Percentiles rank a stretch among this genome's conserved stretches.
Conservation (phyloP, 2,888 invertebrate species). For the Microctonus hyperodae region DNA sequence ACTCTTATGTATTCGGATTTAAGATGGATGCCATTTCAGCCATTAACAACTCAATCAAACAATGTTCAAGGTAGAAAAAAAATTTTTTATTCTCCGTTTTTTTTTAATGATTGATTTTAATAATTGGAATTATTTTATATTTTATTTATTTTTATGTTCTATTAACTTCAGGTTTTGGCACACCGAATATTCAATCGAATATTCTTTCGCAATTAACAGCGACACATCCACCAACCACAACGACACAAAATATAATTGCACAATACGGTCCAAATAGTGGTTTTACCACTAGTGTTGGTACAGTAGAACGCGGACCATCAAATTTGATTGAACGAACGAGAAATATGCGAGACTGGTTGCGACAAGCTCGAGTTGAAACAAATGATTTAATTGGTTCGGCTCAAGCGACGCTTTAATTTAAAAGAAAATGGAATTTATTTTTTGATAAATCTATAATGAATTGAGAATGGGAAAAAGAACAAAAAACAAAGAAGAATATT, state of each 20-base stretch:
- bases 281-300: conserved; percentile 60
- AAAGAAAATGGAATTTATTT: conserved; percentile 1
- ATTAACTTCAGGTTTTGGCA: conserved; percentile 50
- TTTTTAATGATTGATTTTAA: not conserved
- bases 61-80: conserved; percentile 50
- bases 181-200: conserved; percentile 60
- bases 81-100: conserved; percentile 4
- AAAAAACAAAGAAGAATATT: not conserved
- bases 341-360: conserved; percentile 73
- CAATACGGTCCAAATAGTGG: conserved; percentile 60
- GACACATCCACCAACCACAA: conserved; percentile 53
- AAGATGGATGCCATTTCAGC: conserved; percentile 65
- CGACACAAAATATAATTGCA: conserved; percentile 61
- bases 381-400: conserved; percentile 57
- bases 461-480: not conserved
- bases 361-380: conserved; percentile 64
- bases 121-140: not conserved
- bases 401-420: conserved; percentile 57
- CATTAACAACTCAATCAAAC: conserved; percentile 51
- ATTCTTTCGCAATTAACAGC: conserved; percentile 57
- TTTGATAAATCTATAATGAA: conserved; percentile 7
- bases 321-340: conserved; percentile 72
- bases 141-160: conserved; percentile 8
- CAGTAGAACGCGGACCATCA: conserved; percentile 67
- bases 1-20: conserved; percentile 68